A percentile compares a stretch with the other conserved stretches of the same genome.
These are phyloP conservation scores for Stratiolaelaps scimitus DNA, from an alignment of 1,140 invertebrate species.

Conservation along the genomic window DNA sequence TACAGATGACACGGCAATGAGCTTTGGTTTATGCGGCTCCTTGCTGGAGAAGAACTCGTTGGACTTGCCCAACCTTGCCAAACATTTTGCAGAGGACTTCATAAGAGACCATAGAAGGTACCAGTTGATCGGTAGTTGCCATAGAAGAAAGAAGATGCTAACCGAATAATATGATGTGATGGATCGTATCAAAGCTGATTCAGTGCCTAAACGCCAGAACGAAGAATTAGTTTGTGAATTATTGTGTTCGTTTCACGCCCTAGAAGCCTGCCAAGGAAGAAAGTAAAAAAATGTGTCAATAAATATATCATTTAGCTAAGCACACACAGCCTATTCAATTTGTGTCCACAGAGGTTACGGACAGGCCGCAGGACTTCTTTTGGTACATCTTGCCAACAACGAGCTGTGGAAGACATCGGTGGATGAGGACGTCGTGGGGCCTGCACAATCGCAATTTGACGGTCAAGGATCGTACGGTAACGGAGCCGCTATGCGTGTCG, in stretches of 20 bases:
- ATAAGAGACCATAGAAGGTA: not conserved
- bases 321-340: not conserved
- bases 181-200: no score
- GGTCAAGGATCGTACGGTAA: conserved; percentile 62
- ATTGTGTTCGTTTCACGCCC: not conserved
- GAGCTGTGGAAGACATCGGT: conserved; percentile 41
- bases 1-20: conserved; percentile 69
- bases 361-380: not conserved
- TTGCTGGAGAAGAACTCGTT: conserved; percentile 49
- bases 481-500: conserved; percentile 59
- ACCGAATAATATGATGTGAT: no score
- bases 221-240: not conserved
- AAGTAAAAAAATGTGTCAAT: not conserved
- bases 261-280: not conserved
- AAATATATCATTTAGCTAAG: not conserved
- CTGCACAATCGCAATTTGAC: conserved; percentile 56
- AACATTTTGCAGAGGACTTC: conserved; percentile 36
- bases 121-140: not conserved
- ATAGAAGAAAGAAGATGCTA: no score
- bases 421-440: conserved; percentile 50
- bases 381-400: not conserved
- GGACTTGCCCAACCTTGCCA: conserved; percentile 40
- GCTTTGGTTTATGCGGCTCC: conserved; percentile 51
- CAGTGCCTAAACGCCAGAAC: not conserved
- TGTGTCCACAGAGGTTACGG: conserved; percentile 10